These are phyloP conservation scores for Pseudomyrmex cubaensis DNA, from an alignment of 1,140 invertebrate species.

Conservation along the genomic window DNA sequence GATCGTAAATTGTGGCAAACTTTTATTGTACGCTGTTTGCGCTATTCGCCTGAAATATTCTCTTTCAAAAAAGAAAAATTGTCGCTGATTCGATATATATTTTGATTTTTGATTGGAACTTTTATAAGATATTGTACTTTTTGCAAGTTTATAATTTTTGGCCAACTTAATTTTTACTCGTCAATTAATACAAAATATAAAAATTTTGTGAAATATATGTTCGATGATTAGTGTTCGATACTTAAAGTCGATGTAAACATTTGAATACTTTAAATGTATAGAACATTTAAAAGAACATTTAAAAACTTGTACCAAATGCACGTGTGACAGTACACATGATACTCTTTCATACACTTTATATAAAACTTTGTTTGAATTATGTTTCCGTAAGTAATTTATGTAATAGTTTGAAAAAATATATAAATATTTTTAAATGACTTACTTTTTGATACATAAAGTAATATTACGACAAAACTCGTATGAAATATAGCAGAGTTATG, in stretches of 20 bases:
- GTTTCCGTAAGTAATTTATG: too few species aligned
- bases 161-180: neutral
- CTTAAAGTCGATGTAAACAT: neutral
- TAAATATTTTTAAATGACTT: neutral
- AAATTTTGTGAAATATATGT: neutral
- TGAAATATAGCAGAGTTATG: neutral
- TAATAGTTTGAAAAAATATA: neutral
- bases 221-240: neutral
- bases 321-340: neutral
- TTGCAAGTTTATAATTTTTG: neutral
- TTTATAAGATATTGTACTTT: neutral
- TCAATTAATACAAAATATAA: neutral
- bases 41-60: neutral
- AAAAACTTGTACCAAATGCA: neutral
- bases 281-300: neutral
- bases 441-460: neutral
- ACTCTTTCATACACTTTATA: too few species aligned
- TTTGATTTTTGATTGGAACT: neutral
- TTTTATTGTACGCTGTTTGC: conserved; percentile 1
- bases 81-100: neutral
- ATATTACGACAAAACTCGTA: neutral
- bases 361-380: too few species aligned
- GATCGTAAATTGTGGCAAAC: neutral
- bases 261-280: neutral
- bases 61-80: neutral